These are phyloP conservation scores for Geotrupes spiniger DNA, from an alignment of 2,888 invertebrate genomes.

Conservation along the genomic window DNA sequence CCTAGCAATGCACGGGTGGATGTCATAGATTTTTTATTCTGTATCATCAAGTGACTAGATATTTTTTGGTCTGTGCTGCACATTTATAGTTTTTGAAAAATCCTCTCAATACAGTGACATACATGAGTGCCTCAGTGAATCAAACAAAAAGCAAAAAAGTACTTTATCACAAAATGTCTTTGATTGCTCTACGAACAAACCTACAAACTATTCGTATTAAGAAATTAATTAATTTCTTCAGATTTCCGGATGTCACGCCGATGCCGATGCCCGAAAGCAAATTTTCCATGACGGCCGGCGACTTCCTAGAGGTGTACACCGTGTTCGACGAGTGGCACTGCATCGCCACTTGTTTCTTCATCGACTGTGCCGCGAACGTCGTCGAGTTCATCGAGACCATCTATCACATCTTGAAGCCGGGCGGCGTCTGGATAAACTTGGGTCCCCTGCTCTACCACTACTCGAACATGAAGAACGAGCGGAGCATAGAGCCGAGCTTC, in stretches of 20 bases:
- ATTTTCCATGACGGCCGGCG: constrained; percentile 96
- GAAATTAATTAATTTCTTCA: constrained; percentile 28
- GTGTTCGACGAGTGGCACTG: constrained; percentile 79
- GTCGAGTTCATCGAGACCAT: constrained; percentile 93
- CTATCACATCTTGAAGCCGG: constrained; percentile 83
- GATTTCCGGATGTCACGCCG: constrained; percentile 88
- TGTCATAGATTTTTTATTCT: too few species aligned
- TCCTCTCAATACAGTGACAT: too few species aligned
- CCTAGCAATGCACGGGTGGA: too few species aligned
- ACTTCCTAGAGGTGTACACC: constrained; percentile 88
- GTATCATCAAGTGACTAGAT: too few species aligned
- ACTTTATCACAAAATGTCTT: too few species aligned
- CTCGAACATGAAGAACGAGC: constrained; percentile 81
- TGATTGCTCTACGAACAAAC: too few species aligned
- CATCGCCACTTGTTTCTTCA: constrained; percentile 95
- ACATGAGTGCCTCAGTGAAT: too few species aligned
- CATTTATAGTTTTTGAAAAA: too few species aligned
- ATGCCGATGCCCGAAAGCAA: constrained; percentile 61
- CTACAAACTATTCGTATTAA: too few species aligned
- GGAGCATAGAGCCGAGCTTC: constrained; percentile 91
- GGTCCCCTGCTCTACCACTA: constrained; percentile 91
- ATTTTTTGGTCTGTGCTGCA: too few species aligned
- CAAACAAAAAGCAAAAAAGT: too few species aligned
- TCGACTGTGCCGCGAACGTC: constrained; percentile 97
- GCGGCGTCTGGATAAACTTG: constrained; percentile 84